These are phyloP conservation scores for Pantherophis alleghaniensis DNA, from an alignment of 2,797 vertebrate species.

Conservation along the genomic window DNA sequence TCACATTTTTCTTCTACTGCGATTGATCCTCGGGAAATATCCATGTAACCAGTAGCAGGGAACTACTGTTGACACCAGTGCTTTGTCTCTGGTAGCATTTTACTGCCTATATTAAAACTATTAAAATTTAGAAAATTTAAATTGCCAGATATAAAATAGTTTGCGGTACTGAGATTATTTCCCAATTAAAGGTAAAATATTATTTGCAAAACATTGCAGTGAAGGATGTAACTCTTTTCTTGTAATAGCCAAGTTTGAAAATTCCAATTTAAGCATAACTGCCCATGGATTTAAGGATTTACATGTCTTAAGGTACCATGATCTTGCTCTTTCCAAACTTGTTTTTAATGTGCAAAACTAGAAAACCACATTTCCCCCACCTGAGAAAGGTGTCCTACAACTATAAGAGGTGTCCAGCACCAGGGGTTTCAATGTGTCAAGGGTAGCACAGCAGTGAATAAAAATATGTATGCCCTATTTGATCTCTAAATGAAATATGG, in stretches of 20 bases:
- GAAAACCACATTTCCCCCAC: conserved; percentile 30
- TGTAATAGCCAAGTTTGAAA: conserved; percentile 20
- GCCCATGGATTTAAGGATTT: not conserved
- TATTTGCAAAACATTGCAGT: conserved; percentile 27
- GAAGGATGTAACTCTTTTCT: conserved; percentile 37
- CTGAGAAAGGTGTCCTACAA: conserved; percentile 38
- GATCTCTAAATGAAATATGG: not conserved
- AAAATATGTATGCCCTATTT: conserved; percentile 23
- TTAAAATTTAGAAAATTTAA: conserved; percentile 41
- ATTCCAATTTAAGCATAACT: not conserved
- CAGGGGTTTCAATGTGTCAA: conserved; percentile 57
- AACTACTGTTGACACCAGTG: not conserved
- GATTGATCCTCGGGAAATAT: not conserved
- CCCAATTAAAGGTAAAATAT: not conserved
- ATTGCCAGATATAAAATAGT: conserved; percentile 48
- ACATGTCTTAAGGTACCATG: not conserved
- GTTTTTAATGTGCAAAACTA: conserved; percentile 19
- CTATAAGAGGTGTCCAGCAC: conserved; percentile 58
- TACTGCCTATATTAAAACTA: conserved; percentile 49
- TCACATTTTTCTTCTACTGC: not conserved
- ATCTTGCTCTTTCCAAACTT: conserved; percentile 28
- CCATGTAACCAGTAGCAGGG: not conserved
- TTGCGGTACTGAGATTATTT: not conserved
- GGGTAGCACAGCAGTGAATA: conserved; percentile 41
- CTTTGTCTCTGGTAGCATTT: not conserved